Conservation (phyloP, 1,140 invertebrate genomes). For the Bombus confusus region DNA sequence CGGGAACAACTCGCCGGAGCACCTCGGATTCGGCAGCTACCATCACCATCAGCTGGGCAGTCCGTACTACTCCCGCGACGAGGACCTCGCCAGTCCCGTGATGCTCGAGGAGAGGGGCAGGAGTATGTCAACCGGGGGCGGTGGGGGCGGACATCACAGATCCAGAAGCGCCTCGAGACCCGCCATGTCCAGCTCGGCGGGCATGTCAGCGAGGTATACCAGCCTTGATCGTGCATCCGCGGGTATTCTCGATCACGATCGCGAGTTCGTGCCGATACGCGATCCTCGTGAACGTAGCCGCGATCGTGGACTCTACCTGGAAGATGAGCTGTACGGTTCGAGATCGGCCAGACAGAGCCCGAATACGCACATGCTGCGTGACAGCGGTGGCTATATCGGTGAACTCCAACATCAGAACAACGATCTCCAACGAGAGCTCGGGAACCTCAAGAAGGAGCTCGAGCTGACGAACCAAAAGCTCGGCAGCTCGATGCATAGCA, state of each 20-base stretch:
- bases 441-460: constrained; percentile 97
- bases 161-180: constrained; percentile 85
- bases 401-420: constrained; percentile 97
- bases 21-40: constrained; percentile 82
- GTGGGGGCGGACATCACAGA: constrained; percentile 83
- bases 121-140: constrained; percentile 84
- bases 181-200: constrained; percentile 82
- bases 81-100: constrained; percentile 88
- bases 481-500: constrained; percentile 99
- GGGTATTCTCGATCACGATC: constrained; percentile 85
- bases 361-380: constrained; percentile 82
- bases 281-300: constrained; percentile 86
- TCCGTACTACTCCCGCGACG: constrained; percentile 88
- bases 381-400: constrained; percentile 88
- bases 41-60: constrained; percentile 85
- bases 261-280: constrained; percentile 92
- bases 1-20: constrained; percentile 85
- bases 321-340: constrained; percentile 88
- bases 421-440: constrained; percentile 97
- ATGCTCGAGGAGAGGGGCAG: constrained; percentile 86
- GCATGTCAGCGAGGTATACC: constrained; percentile 87
- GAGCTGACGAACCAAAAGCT: constrained; percentile 99
- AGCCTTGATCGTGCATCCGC: constrained; percentile 88
- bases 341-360: constrained; percentile 91
- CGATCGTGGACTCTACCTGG: constrained; percentile 86